Percentiles rank a stretch among this genome's conserved stretches.
Evolutionary conservation across 1,140 invertebrate genomes (phyloP).

Genomic region (Periplaneta americana): DNA sequence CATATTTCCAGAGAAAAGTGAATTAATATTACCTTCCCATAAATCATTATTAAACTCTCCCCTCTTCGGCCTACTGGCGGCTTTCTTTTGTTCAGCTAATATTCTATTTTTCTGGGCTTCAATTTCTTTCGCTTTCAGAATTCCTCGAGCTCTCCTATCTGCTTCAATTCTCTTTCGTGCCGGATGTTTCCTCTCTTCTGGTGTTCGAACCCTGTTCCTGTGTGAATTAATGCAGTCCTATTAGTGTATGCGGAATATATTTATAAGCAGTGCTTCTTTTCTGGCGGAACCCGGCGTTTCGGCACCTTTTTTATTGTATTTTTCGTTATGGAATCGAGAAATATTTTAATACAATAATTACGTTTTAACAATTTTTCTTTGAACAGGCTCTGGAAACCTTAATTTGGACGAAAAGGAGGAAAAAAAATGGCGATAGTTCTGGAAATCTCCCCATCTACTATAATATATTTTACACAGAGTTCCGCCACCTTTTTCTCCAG

Average conservation of each 20-base stretch:
- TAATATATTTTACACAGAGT: too few species aligned
- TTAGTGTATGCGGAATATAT: neutral
- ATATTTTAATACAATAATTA: neutral
- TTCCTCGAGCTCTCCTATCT: constrained; percentile 26
- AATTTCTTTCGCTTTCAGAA: constrained; percentile 39
- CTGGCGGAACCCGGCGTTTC: neutral
- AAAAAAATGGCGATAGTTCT: neutral
- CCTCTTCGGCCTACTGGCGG: constrained; percentile 32
- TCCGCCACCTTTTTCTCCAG: too few species aligned
- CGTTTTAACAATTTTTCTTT: neutral
- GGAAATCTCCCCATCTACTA: neutral
- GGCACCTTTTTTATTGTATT: neutral
- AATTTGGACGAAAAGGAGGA: neutral
- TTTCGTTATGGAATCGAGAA: neutral
- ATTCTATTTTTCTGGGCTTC: constrained; percentile 34
- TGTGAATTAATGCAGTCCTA: neutral
- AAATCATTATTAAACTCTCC: constrained; percentile 40
- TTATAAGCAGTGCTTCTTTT: neutral
- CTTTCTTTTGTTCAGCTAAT: constrained; percentile 31
- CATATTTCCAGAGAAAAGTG: neutral
- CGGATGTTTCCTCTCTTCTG: constrained; percentile 44
- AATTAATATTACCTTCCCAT: constrained; percentile 33
- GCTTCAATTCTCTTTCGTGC: constrained; percentile 32
- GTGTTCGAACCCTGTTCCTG: constrained; percentile 43
- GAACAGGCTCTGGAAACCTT: neutral